Conservation (phyloP, 2,113 vertebrate species). For the Spermophilus dauricus region DNA sequence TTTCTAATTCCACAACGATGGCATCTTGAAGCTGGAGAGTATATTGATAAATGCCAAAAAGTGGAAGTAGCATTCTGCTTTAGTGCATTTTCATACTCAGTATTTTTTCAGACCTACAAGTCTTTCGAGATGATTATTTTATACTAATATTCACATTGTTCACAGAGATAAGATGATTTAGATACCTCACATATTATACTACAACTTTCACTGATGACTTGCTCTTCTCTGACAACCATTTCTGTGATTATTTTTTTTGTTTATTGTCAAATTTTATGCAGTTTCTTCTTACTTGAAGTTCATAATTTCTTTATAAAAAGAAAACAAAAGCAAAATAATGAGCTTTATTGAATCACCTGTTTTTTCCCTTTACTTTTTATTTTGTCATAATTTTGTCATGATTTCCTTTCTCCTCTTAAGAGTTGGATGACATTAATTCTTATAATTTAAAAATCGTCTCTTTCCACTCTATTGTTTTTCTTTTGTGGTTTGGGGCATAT, state of each 20-base stretch:
- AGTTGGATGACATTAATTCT: background rate
- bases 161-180: background rate
- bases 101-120: background rate
- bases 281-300: background rate
- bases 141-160: background rate
- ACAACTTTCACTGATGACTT: background rate
- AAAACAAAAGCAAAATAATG: background rate
- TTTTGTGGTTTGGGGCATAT: background rate
- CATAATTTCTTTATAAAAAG: background rate
- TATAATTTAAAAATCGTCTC: background rate
- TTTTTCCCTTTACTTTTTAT: background rate
- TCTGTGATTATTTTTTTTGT: background rate
- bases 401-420: background rate
- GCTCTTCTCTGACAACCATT: background rate
- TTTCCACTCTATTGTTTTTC: background rate
- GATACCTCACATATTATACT: background rate
- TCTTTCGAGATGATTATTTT: background rate
- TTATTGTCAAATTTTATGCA: background rate
- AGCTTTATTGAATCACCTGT: background rate
- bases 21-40: background rate
- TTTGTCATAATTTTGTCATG: conserved; percentile 41
- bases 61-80: background rate
- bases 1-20: background rate
- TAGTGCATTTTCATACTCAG: background rate
- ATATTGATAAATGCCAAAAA: background rate